These are phyloP conservation scores for Aphidius ervi DNA, from an alignment of 1,140 invertebrate species.

Conservation along the genomic window DNA sequence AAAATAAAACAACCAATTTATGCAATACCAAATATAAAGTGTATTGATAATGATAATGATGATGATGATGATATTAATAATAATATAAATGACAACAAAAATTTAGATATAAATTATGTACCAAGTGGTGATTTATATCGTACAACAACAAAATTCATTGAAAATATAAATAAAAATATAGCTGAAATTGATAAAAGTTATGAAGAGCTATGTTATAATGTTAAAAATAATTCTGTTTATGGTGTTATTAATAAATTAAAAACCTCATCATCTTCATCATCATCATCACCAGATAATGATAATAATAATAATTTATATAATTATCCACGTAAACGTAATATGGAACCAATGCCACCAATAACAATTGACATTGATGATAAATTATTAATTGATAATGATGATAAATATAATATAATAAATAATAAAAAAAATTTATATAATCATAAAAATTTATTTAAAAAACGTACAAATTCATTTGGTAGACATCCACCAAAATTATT, in stretches of 20 bases:
- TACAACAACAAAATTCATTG: constrained; percentile 43
- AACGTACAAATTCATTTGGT: constrained; percentile 34
- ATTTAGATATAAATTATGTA: constrained; percentile 37
- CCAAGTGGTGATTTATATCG: constrained; percentile 44
- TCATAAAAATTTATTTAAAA: constrained; percentile 17
- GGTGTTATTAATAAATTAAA: constrained; percentile 38
- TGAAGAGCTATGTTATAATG: constrained; percentile 31
- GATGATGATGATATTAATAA: constrained; percentile 19
- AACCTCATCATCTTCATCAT: neutral
- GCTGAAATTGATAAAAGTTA: constrained; percentile 46
- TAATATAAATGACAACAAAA: constrained; percentile 7
- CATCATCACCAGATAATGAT: constrained; percentile 19
- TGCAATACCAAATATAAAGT: constrained; percentile 30
- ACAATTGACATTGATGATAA: constrained; percentile 28
- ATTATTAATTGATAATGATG: constrained; percentile 11
- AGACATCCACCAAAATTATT: constrained; percentile 35
- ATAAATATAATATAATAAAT: constrained; percentile 3
- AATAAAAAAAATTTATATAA: neutral
- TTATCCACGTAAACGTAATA: constrained; percentile 35
- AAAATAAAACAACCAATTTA: constrained; percentile 34
- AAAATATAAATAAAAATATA: constrained; percentile 47
- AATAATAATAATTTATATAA: constrained; percentile 25
- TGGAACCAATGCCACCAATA: constrained; percentile 46
- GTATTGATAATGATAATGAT: constrained; percentile 14
- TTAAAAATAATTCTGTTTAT: constrained; percentile 28